Base-by-base conservation (phyloP, 2,888 invertebrate genomes). In the Tetramorium bicarinatum region DNA sequence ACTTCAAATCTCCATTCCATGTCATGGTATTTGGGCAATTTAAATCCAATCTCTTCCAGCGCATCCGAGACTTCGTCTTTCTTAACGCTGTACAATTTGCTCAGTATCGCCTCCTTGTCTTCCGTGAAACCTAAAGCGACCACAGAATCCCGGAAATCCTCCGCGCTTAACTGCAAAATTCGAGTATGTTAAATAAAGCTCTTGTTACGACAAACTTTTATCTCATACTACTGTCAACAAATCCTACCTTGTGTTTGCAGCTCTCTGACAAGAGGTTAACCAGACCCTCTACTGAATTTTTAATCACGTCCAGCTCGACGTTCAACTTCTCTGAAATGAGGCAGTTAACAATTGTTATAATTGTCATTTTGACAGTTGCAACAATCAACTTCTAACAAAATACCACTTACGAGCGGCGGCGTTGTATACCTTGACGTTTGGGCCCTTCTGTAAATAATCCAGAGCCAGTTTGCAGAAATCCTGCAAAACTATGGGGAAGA, bases 241-340 rank as follows among this genome's bases (percentile, higher is more conserved):
- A 6, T 61, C 41, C 82, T 94, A 97, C 97, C 95, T 97, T 96
- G 87, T 97, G 96, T 95, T 97, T 97, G 89, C 97, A 97, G 87
- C 96, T 96, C 94, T 97, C 96, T 25, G 97, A 95, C 71, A 98
- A 95, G 71, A 98, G 95, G 93, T 97, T 97, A n/a, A 97, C 96
- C 76, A 98, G 94, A 29, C 97, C 97, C 95, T 97, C 97, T 18
- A 98, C 96, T 61, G 97, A 95, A 93, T 96, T 96, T 93, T 96
- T 96, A 41, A 97, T 96, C 67, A 94, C 93, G 85, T 95, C 95
- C 13, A 95, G 84, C 52, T 96, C 95, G 18, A 96, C 95, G 80
- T 96, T 94, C 62, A 97, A 93, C 93, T 97, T 97, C 91, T 96
- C 96, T 96, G 95, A 95, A 84, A 82, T 6, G 67, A 34, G 9